These are phyloP conservation scores for Coregonus ussuriensis DNA, from an alignment of 2,797 vertebrate genomes.

Conservation along the genomic window DNA sequence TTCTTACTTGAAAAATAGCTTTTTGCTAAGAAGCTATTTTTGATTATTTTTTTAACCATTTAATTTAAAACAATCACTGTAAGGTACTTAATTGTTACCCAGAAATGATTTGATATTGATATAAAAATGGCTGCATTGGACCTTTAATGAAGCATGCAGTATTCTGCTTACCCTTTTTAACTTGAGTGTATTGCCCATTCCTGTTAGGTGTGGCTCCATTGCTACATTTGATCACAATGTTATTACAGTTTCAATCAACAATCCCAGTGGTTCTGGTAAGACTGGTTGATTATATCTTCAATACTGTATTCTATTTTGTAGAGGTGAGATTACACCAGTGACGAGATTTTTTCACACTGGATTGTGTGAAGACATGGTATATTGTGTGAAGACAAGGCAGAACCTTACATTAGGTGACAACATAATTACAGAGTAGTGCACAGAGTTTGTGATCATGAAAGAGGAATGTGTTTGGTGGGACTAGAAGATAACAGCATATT, in stretches of 20 bases:
- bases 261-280: neutral
- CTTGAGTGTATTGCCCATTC: neutral
- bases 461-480: slow-evolving; percentile 62
- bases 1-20: too few species aligned
- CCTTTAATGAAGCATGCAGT: neutral
- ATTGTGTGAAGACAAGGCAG: slow-evolving; percentile 18
- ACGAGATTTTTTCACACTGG: slow-evolving; percentile 2
- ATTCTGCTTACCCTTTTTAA: neutral
- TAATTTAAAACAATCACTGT: too few species aligned
- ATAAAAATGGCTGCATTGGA: too few species aligned
- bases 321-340: slow-evolving; percentile 23
- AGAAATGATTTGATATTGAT: too few species aligned
- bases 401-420: slow-evolving; percentile 54
- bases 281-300: neutral
- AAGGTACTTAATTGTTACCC: too few species aligned
- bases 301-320: slow-evolving; percentile 4
- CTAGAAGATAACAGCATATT: slow-evolving; percentile 33
- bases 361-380: slow-evolving; percentile 16
- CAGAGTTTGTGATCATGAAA: slow-evolving; percentile 49
- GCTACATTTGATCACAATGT: neutral
- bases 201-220: slow-evolving; percentile 19
- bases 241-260: neutral
- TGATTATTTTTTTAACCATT: too few species aligned
- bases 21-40: too few species aligned
- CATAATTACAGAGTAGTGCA: slow-evolving; percentile 58